Evolutionary conservation across 2,888 invertebrate species (phyloP).

Genomic region (Oasisia sp.): DNA sequence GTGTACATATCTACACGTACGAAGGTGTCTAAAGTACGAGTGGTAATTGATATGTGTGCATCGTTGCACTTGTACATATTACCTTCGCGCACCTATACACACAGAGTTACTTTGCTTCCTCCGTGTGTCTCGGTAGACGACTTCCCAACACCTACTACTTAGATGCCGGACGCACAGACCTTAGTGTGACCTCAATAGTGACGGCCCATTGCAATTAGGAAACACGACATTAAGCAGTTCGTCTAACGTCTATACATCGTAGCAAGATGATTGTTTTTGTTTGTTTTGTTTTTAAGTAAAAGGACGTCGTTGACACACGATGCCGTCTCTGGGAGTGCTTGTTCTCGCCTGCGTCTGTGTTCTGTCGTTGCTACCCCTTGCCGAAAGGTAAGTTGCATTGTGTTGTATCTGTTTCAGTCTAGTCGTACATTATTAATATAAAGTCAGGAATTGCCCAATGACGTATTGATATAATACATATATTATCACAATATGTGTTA

Average conservation of each 20-base stretch:
- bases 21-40: too few relatives aligned
- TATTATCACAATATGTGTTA: too few relatives aligned
- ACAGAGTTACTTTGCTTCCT: not conserved
- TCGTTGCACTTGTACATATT: too few relatives aligned
- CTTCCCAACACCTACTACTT: not conserved
- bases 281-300: not conserved
- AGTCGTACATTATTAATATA: not conserved
- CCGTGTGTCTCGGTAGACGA: not conserved
- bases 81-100: too few relatives aligned
- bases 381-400: not conserved
- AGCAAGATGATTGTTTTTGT: not conserved
- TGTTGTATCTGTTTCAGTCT: not conserved
- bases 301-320: not conserved
- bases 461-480: too few relatives aligned
- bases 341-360: not conserved
- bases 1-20: too few relatives aligned
- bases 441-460: too few relatives aligned
- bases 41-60: too few relatives aligned
- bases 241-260: not conserved
- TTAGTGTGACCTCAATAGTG: not conserved
- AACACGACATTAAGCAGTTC: too few relatives aligned
- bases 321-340: not conserved
- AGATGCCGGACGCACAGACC: not conserved
- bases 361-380: not conserved
- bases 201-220: too few relatives aligned